Conservation (phyloP, 2,888 invertebrate genomes). For the Tenthredo livida region DNA sequence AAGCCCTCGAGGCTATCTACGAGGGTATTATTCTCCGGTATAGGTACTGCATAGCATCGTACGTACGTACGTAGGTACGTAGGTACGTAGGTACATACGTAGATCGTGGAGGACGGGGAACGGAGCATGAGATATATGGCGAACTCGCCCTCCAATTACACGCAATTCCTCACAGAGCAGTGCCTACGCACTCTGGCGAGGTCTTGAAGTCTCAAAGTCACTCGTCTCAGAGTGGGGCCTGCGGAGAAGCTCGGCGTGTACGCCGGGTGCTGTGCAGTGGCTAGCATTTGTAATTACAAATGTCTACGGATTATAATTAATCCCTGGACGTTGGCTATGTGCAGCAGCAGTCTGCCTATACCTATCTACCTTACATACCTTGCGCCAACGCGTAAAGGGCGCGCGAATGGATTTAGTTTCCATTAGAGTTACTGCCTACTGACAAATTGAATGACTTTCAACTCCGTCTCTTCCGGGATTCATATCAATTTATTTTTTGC, state of each 20-base stretch:
- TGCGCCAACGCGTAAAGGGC: slow-evolving; percentile 4
- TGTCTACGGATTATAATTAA: slow-evolving; percentile 51
- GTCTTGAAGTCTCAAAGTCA: slow-evolving; percentile 54
- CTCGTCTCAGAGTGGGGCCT: slow-evolving; percentile 33
- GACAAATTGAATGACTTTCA: slow-evolving; percentile 47
- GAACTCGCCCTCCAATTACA: slow-evolving; percentile 55
- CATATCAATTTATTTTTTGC: neutral
- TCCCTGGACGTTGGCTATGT: neutral
- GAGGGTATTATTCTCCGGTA: slow-evolving; percentile 41
- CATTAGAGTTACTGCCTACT: slow-evolving; percentile 34
- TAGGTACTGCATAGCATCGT: slow-evolving; percentile 10
- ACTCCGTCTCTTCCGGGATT: slow-evolving; percentile 38
- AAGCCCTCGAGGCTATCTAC: slow-evolving; percentile 23
- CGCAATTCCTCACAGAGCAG: slow-evolving; percentile 54
- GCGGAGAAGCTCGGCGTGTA: slow-evolving; percentile 14
- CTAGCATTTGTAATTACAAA: slow-evolving; percentile 52
- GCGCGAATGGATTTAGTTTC: slow-evolving; percentile 47
- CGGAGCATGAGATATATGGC: slow-evolving; percentile 50
- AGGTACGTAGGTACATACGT: neutral
- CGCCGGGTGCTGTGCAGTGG: slow-evolving; percentile 50
- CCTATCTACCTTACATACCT: neutral
- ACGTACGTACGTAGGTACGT: neutral
- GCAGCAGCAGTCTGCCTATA: too few relatives aligned
- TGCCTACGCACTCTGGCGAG: slow-evolving; percentile 53
- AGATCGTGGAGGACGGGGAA: slow-evolving; percentile 46